phyloP scores from a whole-genome alignment of 2,888 invertebrate genomes.

The Ferdinandea cuprea region DNA sequence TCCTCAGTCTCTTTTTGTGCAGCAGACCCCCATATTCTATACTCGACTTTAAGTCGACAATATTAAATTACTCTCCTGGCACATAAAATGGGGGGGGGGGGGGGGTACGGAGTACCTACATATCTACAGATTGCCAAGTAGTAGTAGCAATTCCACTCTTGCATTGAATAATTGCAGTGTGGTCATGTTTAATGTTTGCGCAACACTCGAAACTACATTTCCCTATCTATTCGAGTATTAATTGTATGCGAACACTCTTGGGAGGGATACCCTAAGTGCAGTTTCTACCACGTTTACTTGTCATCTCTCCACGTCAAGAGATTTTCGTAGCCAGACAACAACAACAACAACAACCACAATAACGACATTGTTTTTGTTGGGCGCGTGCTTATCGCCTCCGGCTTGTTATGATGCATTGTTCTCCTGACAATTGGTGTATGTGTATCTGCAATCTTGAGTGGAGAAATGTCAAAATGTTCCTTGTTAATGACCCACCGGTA shows the following conservation, averaged over 20 bases:
- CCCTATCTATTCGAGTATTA: constrained; percentile 55
- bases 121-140: background rate
- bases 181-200: constrained; percentile 75
- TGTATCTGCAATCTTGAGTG: constrained; percentile 36
- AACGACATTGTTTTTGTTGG: constrained; percentile 43
- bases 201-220: constrained; percentile 72
- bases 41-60: constrained; percentile 47
- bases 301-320: constrained; percentile 41
- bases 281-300: constrained; percentile 35
- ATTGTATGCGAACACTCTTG: constrained; percentile 68
- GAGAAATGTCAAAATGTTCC: constrained; percentile 17
- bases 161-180: constrained; percentile 72
- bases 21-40: background rate
- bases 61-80: constrained; percentile 70
- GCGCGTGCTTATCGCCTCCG: constrained; percentile 21
- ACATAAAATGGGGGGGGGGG: constrained; percentile 20
- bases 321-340: constrained; percentile 20
- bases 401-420: constrained; percentile 49
- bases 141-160: constrained; percentile 49
- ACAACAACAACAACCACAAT: too few relatives aligned
- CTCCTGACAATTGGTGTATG: constrained; percentile 47
- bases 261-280: constrained; percentile 38
- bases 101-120: background rate
- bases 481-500: constrained; percentile 17
- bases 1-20: constrained; percentile 15